Conservation (phyloP, 2,113 vertebrate species). For the Megaleporinus macrocephalus region DNA sequence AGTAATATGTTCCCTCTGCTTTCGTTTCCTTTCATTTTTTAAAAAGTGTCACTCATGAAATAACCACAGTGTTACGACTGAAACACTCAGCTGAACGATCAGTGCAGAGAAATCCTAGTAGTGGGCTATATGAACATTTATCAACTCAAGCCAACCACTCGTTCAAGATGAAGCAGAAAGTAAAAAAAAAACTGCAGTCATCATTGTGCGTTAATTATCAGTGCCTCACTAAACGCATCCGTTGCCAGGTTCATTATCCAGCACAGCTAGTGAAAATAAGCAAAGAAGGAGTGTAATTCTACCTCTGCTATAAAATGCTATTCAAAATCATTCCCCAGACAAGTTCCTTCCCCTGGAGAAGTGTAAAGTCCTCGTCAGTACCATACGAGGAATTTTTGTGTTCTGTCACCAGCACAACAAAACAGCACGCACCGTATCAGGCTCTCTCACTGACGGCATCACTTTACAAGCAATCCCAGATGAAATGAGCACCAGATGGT, state of each 20-base stretch:
- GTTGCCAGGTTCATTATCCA: constrained; percentile 41
- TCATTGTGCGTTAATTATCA: constrained; percentile 12
- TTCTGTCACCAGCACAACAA: constrained; percentile 39
- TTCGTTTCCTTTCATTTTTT: not conserved
- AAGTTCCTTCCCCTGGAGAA: constrained; percentile 7
- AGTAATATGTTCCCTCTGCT: not conserved
- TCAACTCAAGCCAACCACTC: not conserved
- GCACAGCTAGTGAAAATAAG: constrained; percentile 25
- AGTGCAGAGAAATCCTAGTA: not conserved
- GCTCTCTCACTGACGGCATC: constrained; percentile 29
- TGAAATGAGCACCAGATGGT: constrained; percentile 57
- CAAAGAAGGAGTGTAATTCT: not conserved
- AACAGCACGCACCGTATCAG: constrained; percentile 41
- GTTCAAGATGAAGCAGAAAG: not conserved
- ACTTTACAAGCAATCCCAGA: constrained; percentile 34
- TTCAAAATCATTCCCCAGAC: constrained; percentile 16
- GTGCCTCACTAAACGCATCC: constrained; percentile 28
- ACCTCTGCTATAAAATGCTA: constrained; percentile 8
- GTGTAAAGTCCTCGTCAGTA: constrained; percentile 13
- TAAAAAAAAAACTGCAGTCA: no score
- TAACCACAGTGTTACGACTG: not conserved
- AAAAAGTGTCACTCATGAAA: not conserved
- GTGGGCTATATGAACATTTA: not conserved
- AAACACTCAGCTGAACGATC: not conserved
- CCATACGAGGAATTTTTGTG: constrained; percentile 30